phyloP scores from a whole-genome alignment of 2,113 vertebrate genomes.

The Oryzias javanicus region DNA sequence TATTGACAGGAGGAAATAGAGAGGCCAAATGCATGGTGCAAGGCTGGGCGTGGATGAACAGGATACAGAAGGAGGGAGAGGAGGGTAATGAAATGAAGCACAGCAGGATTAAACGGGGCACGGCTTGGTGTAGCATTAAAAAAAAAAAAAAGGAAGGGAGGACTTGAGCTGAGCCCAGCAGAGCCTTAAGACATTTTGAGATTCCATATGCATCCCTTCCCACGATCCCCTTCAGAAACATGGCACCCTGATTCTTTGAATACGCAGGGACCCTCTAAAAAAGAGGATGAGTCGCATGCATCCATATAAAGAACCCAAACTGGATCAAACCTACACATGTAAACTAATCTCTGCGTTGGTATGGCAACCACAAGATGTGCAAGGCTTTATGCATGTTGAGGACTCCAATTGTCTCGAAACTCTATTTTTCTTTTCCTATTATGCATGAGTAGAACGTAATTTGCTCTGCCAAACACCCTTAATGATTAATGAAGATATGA shows the following conservation, averaged over 20 bases:
- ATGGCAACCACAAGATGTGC: constrained; percentile 54
- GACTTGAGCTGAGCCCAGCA: constrained; percentile 20
- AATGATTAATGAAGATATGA: constrained; percentile 15
- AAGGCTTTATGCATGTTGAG: constrained; percentile 14
- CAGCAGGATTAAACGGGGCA: constrained; percentile 30
- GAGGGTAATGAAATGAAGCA: constrained; percentile 14
- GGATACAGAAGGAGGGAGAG: constrained; percentile 11
- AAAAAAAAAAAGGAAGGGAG: constrained; percentile 22
- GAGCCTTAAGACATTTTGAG: constrained; percentile 35
- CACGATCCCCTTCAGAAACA: constrained; percentile 55
- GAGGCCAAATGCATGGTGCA: constrained; percentile 25
- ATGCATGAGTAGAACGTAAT: constrained; percentile 12
- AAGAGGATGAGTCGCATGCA: constrained; percentile 26
- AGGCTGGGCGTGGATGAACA: constrained; percentile 36
- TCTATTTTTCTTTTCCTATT: background rate
- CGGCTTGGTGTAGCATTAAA: constrained; percentile 21
- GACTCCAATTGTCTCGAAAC: constrained; percentile 4
- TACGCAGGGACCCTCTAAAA: constrained; percentile 32
- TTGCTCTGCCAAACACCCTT: constrained; percentile 18
- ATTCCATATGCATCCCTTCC: constrained; percentile 41
- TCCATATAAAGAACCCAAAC: constrained; percentile 19
- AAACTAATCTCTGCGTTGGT: constrained; percentile 47
- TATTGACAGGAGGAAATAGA: constrained; percentile 11
- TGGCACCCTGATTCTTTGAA: constrained; percentile 46
- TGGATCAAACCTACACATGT: constrained; percentile 20